Evolutionary conservation across 2,888 invertebrate genomes (phyloP).

Genomic region (Alloscopus bannaensis): DNA sequence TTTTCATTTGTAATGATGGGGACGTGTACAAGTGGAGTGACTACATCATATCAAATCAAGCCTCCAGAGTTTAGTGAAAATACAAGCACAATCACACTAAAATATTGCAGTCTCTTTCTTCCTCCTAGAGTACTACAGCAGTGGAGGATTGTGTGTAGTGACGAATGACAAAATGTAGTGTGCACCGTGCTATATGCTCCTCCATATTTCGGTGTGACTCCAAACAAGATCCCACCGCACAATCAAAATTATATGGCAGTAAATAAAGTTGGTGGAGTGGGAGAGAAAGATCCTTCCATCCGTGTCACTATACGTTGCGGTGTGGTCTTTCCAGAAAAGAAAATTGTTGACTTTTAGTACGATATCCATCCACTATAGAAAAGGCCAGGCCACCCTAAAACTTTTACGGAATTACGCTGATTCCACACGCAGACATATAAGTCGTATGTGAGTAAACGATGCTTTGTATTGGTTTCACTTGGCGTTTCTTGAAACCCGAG

Average conservation of each 20-base stretch:
- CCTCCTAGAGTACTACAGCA: no score
- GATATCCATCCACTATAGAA: slow-evolving; percentile 12
- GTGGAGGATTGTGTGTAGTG: no score
- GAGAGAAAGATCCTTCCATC: slow-evolving; percentile 30
- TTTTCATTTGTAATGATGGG: slow-evolving; percentile 40
- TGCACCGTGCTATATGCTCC: no score
- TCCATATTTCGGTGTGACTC: no score
- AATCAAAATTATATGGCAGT: slow-evolving; percentile 59
- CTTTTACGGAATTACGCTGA: background rate
- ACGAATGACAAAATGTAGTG: no score
- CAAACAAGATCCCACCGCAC: slow-evolving; percentile 27
- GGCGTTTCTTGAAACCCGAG: slow-evolving; percentile 57
- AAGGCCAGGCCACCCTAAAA: slow-evolving; percentile 33
- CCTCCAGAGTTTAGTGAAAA: slow-evolving; percentile 51
- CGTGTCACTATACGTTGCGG: background rate
- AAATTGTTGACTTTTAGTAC: slow-evolving; percentile 57
- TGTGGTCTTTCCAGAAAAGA: slow-evolving; percentile 39
- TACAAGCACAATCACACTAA: slow-evolving; percentile 28
- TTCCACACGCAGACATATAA: background rate
- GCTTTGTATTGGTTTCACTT: slow-evolving; percentile 8
- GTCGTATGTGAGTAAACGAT: slow-evolving; percentile 23
- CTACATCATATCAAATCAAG: slow-evolving; percentile 47
- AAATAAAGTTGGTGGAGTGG: slow-evolving; percentile 48
- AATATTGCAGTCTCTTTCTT: no score
- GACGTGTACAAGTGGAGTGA: slow-evolving; percentile 18